Evolutionary conservation across 2,797 vertebrate genomes (phyloP).

Genomic region (Hydrophis major): DNA sequence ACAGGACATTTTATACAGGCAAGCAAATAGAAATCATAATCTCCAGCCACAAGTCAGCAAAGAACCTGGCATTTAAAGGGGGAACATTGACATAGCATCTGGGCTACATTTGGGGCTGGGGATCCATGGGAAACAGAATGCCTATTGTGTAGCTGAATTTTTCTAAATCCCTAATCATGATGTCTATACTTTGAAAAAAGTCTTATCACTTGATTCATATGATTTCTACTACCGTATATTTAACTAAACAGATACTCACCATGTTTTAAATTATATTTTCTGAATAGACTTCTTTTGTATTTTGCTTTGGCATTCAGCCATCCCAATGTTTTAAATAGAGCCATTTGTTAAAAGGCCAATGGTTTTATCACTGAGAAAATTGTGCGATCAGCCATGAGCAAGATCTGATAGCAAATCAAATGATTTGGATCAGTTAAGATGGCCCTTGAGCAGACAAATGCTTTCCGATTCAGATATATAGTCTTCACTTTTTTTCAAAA

Average conservation of each 20-base stretch:
- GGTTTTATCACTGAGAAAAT: slow-evolving; percentile 26
- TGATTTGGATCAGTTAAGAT: slow-evolving; percentile 10
- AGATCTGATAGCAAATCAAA: slow-evolving; percentile 1
- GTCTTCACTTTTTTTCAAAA: background rate
- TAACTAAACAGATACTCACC: background rate
- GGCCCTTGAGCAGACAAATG: slow-evolving; percentile 1
- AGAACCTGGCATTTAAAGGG: background rate
- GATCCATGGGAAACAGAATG: background rate
- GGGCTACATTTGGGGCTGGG: background rate
- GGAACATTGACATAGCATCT: background rate
- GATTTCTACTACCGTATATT: background rate
- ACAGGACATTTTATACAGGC: background rate
- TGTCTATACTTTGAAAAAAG: background rate
- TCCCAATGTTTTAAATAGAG: background rate
- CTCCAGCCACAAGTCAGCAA: background rate
- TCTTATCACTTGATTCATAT: background rate
- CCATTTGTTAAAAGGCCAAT: background rate
- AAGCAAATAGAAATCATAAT: background rate
- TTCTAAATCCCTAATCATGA: background rate
- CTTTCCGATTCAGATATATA: slow-evolving; percentile 3
- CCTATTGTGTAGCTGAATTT: background rate
- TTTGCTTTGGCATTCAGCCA: background rate
- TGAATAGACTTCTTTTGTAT: background rate
- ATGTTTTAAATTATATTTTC: slow-evolving; percentile 23
- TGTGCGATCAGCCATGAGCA: slow-evolving; percentile 6